Evolutionary conservation across 2,113 vertebrate species (phyloP), one percentile per base, ranked within the genome.

Genomic region (Nibea coibor): DNA sequence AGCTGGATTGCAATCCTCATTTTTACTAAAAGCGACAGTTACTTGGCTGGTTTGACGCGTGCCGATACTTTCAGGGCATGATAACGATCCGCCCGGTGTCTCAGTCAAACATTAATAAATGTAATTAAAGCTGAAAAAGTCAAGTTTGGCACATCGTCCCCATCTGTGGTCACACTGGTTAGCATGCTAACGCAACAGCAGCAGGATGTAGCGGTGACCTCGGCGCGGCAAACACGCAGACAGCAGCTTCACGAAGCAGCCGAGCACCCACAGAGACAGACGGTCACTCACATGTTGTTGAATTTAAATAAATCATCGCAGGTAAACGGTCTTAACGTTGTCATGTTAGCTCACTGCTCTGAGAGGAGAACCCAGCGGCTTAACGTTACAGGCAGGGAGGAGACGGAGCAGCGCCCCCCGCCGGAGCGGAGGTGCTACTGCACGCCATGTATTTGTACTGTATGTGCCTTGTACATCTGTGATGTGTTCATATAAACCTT

Each of bases 221-320:
- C 12, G 10, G 2, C 47, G 15, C 17, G 57, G 7, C 7, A 15
- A 24, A 59, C 53, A 11, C 14, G 3, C 31, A 16, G 2, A 19
- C 17, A 45, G 2, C 10, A 2, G 10, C 4, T 19, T 4, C 14
- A 26, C 2, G 2, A 57, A 14, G 0, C 26, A 4, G 0, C 4
- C 4, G 0, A 0, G 4, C 1, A 2, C 0, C 5, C 1, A 66
- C 67, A 70, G 0, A 0, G 14, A 58, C 2, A 2, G 1, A 0
- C 1, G 17, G 3, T 0, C 10, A 92, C 97, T 97, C 90, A 99
- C 97, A 98, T 97, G 61, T 98, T 98, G 90, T 98, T 99, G 91
- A 99, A 99, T 91, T 97, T 97, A 82, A 99, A 99, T 6, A 99
- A 88, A 47, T 98, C 98, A 42, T 98, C 97, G 83, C 98, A 98